phyloP scores from a whole-genome alignment of 2,113 vertebrate genomes.

The Myiopsitta monachus region DNA sequence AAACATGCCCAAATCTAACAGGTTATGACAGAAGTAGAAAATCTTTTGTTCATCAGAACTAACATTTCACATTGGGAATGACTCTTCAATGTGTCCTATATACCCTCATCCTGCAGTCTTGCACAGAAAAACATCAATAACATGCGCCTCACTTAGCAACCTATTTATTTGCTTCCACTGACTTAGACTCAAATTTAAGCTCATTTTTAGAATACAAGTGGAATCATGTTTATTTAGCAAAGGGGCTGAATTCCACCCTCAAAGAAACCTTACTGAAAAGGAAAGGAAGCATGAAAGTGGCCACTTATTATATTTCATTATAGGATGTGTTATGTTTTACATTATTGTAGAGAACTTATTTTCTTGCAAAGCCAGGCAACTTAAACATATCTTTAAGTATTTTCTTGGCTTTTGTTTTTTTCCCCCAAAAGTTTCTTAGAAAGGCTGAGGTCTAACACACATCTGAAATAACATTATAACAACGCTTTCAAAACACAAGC shows the following conservation, averaged over 20 bases:
- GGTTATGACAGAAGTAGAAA: background rate
- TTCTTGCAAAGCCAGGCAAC: background rate
- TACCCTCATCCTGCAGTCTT: background rate
- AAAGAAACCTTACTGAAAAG: background rate
- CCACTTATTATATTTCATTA: background rate
- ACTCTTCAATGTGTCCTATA: background rate
- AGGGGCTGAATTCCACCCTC: background rate
- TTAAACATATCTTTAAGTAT: background rate
- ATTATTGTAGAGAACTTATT: background rate
- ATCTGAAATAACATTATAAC: background rate
- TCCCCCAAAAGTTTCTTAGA: background rate
- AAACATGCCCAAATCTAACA: background rate
- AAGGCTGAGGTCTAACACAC: background rate
- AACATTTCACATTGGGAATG: background rate
- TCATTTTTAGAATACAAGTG: background rate
- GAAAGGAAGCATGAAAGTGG: background rate
- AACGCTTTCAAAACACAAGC: background rate
- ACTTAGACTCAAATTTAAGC: background rate
- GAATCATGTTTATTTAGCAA: background rate
- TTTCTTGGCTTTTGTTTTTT: background rate
- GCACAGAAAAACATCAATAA: background rate
- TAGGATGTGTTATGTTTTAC: background rate
- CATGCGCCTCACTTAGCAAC: background rate
- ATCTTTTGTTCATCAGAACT: background rate
- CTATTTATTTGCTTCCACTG: background rate